Evolutionary conservation across 2,888 invertebrate genomes (phyloP).

Genomic region (Corbicula japonica): DNA sequence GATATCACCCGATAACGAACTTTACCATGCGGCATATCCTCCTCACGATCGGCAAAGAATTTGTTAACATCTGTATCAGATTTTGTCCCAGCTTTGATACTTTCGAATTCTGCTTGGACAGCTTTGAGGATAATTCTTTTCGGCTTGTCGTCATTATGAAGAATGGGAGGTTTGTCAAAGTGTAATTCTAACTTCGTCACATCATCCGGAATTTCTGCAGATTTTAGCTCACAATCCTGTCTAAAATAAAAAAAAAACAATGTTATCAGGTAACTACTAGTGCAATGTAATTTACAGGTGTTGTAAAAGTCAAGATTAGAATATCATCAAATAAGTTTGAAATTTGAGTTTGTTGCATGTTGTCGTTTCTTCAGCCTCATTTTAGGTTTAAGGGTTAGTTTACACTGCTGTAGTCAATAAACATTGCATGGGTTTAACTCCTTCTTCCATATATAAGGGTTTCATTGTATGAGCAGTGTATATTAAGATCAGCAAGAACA

Average conservation of each 20-base stretch:
- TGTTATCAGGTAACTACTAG: too few relatives aligned
- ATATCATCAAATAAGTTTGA: background rate
- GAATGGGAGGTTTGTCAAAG: constrained; percentile 92
- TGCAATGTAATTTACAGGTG: too few relatives aligned
- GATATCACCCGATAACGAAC: constrained; percentile 49
- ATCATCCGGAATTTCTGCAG: constrained; percentile 89
- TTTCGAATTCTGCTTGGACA: constrained; percentile 58
- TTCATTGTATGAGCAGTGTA: too few relatives aligned
- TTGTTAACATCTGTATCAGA: constrained; percentile 19
- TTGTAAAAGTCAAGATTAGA: background rate
- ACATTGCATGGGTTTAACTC: too few relatives aligned
- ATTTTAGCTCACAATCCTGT: background rate
- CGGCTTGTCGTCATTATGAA: constrained; percentile 92
- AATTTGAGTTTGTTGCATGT: too few relatives aligned
- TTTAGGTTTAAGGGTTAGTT: too few relatives aligned
- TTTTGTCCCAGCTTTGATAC: constrained; percentile 9
- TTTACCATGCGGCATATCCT: constrained; percentile 50
- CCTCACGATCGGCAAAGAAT: constrained; percentile 48
- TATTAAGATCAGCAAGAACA: too few relatives aligned
- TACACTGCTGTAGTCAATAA: too few relatives aligned
- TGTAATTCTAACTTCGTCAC: constrained; percentile 94
- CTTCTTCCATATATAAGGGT: too few relatives aligned
- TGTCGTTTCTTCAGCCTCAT: too few relatives aligned
- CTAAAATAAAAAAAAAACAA: constrained; percentile 15
- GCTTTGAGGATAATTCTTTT: constrained; percentile 87